Percentiles rank a stretch among this genome's conserved stretches.
These are phyloP conservation scores for Neodiprion fabricii DNA, from an alignment of 1,140 invertebrate genomes.

Conservation along the genomic window DNA sequence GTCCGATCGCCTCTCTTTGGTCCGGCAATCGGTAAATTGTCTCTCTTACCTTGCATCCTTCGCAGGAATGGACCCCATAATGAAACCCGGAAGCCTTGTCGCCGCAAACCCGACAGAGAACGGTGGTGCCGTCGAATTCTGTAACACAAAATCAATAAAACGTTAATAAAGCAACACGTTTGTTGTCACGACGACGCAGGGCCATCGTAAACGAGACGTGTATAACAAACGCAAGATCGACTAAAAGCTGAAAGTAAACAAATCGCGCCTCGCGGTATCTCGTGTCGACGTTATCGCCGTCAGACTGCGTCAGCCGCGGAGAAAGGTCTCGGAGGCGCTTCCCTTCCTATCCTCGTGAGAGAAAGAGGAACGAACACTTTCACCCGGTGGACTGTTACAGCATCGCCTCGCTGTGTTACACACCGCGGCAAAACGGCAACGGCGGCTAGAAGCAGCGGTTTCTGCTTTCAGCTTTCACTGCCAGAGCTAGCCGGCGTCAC, in stretches of 20 bases:
- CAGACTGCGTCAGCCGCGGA: slow-evolving; percentile 14
- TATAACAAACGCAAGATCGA: too few relatives aligned
- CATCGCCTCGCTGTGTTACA: slow-evolving; percentile 54
- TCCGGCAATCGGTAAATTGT: too few relatives aligned
- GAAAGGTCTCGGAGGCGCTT: slow-evolving; percentile 27
- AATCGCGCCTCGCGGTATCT: too few relatives aligned
- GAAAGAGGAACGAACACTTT: slow-evolving; percentile 59
- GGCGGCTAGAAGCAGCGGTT: too few relatives aligned
- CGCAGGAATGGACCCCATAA: slow-evolving; percentile 99
- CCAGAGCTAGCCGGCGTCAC: too few relatives aligned
- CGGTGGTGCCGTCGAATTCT: slow-evolving; percentile 99
- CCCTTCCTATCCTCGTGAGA: slow-evolving; percentile 23
- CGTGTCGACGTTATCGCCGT: too few relatives aligned
- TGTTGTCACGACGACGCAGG: neutral
- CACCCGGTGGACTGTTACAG: slow-evolving; percentile 54
- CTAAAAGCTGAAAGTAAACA: too few relatives aligned
- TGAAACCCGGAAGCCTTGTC: slow-evolving; percentile 99
- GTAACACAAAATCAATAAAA: slow-evolving; percentile 65
- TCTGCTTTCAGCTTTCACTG: slow-evolving; percentile 61
- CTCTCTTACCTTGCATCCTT: slow-evolving; percentile 96
- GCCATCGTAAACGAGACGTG: neutral
- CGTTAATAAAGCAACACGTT: slow-evolving; percentile 12
- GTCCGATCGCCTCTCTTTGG: too few relatives aligned
- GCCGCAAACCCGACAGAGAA: slow-evolving; percentile 97
- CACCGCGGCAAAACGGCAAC: too few relatives aligned